A percentile compares a stretch with the other conserved stretches of the same genome.
Conservation (phyloP, 1,140 invertebrate species). For the Spodoptera frugiperda region DNA sequence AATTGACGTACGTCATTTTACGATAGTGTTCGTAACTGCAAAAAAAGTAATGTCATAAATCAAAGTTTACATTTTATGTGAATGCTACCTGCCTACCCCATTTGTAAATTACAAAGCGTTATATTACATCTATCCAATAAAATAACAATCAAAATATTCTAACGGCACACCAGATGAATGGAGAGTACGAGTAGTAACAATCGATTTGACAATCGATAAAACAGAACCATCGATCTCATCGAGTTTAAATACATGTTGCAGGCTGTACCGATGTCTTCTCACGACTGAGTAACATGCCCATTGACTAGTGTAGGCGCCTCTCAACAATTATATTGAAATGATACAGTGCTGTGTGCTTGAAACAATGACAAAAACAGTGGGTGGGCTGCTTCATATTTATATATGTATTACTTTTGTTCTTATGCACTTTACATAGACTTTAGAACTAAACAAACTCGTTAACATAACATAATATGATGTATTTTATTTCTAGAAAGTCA, state of each 20-base stretch:
- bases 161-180: not conserved
- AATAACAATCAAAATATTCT: not conserved
- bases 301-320: conserved; percentile 69
- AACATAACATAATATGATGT: too few relatives aligned
- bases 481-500: too few relatives aligned
- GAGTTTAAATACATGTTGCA: conserved; percentile 18
- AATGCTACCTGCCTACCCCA: too few relatives aligned
- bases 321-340: conserved; percentile 75
- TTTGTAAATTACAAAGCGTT: too few relatives aligned
- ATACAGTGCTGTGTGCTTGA: conserved; percentile 62
- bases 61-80: too few relatives aligned
- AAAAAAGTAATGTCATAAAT: too few relatives aligned
- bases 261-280: conserved; percentile 4
- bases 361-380: conserved; percentile 79
- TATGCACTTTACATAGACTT: conserved; percentile 48
- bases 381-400: conserved; percentile 63
- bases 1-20: too few relatives aligned
- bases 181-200: not conserved
- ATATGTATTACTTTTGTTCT: conserved; percentile 58
- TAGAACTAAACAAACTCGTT: conserved; percentile 4
- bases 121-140: too few relatives aligned
- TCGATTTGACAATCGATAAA: conserved; percentile 32
- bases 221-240: not conserved
- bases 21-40: too few relatives aligned
- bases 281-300: conserved; percentile 18